Evolutionary conservation across 2,888 invertebrate genomes (phyloP).

Genomic region (Phymatocera aterrima): DNA sequence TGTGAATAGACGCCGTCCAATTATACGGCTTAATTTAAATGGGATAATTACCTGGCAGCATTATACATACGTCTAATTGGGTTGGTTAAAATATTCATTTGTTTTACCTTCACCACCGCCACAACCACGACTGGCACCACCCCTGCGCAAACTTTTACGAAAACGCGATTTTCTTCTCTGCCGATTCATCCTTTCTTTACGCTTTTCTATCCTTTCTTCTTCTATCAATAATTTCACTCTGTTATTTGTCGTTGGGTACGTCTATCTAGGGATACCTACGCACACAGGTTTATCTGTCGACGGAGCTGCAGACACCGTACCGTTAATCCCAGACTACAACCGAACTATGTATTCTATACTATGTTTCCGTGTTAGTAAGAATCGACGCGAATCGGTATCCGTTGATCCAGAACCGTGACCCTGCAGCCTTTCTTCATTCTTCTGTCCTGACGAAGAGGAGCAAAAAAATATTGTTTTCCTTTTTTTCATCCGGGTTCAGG

Average conservation of each 20-base stretch:
- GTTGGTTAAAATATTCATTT: slow-evolving; percentile 45
- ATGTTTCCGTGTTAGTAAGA: slow-evolving; percentile 44
- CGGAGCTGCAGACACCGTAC: too few relatives aligned
- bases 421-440: slow-evolving; percentile 25
- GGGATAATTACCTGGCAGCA: slow-evolving; percentile 68
- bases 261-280: too few relatives aligned
- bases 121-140: neutral
- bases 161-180: slow-evolving; percentile 21
- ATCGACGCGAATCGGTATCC: slow-evolving; percentile 47
- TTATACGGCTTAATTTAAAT: slow-evolving; percentile 73
- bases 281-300: too few relatives aligned
- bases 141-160: slow-evolving; percentile 3
- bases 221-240: neutral
- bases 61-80: slow-evolving; percentile 45
- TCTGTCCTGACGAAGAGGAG: slow-evolving; percentile 23
- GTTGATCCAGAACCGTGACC: slow-evolving; percentile 25
- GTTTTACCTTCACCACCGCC: slow-evolving; percentile 18
- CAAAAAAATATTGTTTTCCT: slow-evolving; percentile 7
- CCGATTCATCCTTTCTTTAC: slow-evolving; percentile 43
- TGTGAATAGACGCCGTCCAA: slow-evolving; percentile 73
- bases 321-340: too few relatives aligned
- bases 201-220: slow-evolving; percentile 36
- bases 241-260: too few relatives aligned
- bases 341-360: slow-evolving; percentile 49
- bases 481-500: slow-evolving; percentile 40